Conservation (phyloP, 2,113 vertebrate species). For the Rhea pennata region DNA sequence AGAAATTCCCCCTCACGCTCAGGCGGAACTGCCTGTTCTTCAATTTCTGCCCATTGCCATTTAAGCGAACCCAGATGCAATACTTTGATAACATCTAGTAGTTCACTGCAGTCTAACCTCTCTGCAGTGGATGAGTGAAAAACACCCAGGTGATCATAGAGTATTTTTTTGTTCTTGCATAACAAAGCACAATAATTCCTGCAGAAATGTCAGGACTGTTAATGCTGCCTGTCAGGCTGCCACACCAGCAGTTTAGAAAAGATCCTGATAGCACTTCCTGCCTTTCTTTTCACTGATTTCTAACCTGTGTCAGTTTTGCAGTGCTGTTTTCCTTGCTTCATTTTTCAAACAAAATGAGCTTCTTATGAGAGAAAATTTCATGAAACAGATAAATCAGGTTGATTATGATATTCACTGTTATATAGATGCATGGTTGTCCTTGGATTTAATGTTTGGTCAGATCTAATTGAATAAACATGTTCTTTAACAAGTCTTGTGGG, state of each 20-base stretch:
- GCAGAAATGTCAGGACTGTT: neutral
- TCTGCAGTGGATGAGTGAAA: neutral
- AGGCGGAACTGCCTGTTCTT: too few species aligned
- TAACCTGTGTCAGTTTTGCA: neutral
- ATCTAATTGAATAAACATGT: neutral
- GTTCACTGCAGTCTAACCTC: slow-evolving; percentile 12
- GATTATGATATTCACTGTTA: neutral
- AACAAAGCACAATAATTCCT: neutral
- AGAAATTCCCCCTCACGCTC: too few species aligned
- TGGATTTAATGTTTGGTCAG: neutral
- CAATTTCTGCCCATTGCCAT: too few species aligned
- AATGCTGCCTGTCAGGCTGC: neutral
- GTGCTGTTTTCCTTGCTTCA: neutral
- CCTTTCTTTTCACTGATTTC: neutral
- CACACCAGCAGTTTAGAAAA: neutral
- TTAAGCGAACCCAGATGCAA: too few species aligned
- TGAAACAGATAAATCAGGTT: neutral
- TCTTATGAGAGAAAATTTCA: neutral
- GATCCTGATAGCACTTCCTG: neutral
- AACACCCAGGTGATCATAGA: neutral
- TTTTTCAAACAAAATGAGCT: neutral
- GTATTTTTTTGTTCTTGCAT: neutral
- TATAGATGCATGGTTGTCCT: neutral
- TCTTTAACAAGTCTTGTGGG: neutral
- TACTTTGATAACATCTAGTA: slow-evolving; percentile 31